Evolutionary conservation across 2,113 vertebrate genomes (phyloP).

Genomic region (Macrotis lagotis): DNA sequence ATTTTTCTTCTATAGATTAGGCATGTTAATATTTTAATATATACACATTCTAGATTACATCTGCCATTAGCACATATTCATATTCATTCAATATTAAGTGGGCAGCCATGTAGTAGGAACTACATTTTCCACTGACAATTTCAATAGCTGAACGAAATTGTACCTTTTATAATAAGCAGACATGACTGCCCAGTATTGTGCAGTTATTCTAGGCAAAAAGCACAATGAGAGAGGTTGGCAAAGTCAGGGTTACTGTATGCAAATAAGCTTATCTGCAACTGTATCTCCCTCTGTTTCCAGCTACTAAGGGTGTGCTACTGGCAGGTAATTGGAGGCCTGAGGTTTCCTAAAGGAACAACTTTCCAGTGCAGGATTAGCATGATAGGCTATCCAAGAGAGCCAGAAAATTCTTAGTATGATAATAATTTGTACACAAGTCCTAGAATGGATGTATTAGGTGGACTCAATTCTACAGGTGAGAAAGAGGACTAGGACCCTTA

Average conservation of each 20-base stretch:
- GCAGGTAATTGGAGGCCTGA: neutral
- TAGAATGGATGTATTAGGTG: neutral
- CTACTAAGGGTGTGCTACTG: neutral
- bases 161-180: neutral
- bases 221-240: conserved; percentile 6
- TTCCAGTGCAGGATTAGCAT: neutral
- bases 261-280: neutral
- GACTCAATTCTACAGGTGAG: conserved; percentile 2
- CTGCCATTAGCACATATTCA: neutral
- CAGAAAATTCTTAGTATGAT: neutral
- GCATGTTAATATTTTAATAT: neutral
- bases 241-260: neutral
- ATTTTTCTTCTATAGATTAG: neutral
- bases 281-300: neutral
- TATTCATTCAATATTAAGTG: neutral
- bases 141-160: neutral
- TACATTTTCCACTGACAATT: neutral
- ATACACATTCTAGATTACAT: neutral
- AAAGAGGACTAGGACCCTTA: neutral
- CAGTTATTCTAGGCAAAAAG: conserved; percentile 12
- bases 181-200: neutral
- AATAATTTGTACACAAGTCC: neutral
- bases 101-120: neutral
- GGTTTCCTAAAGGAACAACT: neutral
- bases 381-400: neutral